These are phyloP conservation scores for Choristoneura rosaceana DNA, from an alignment of 2,888 invertebrate species.

Conservation along the genomic window DNA sequence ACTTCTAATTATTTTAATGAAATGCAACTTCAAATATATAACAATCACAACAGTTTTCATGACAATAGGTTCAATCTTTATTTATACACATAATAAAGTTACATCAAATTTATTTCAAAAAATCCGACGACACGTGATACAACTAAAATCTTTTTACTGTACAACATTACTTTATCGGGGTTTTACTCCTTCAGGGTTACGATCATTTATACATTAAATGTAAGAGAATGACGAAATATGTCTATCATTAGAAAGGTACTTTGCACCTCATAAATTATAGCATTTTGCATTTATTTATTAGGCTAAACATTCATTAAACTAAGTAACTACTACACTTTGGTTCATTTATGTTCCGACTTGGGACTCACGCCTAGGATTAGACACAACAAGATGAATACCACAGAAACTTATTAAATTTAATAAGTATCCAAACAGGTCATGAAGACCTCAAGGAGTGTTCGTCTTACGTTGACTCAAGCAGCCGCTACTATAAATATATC, in stretches of 20 bases:
- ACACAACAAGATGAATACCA: constrained; percentile 17
- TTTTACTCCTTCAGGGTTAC: constrained; percentile 79
- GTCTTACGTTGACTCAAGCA: constrained; percentile 7
- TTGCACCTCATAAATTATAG: constrained; percentile 62
- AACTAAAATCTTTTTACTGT: constrained; percentile 65
- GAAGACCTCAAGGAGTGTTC: constrained; percentile 20
- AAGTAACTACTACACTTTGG: constrained; percentile 52
- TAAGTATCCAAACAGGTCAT: not conserved
- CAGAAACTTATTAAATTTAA: constrained; percentile 13
- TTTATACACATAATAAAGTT: constrained; percentile 63
- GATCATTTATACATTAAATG: constrained; percentile 61
- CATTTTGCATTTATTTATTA: constrained; percentile 54
- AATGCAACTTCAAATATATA: constrained; percentile 83
- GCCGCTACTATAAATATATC: constrained; percentile 6
- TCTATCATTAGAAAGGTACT: constrained; percentile 59
- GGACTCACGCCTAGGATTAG: constrained; percentile 40
- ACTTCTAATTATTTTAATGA: constrained; percentile 80
- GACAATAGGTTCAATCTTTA: constrained; percentile 71
- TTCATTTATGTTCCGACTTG: constrained; percentile 51
- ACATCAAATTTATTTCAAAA: constrained; percentile 65
- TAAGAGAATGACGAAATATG: constrained; percentile 68
- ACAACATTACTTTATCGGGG: constrained; percentile 76
- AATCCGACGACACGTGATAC: constrained; percentile 62
- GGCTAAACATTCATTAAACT: constrained; percentile 52
- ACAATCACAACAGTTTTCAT: constrained; percentile 83